Percentiles rank a stretch among this genome's conserved stretches.
These are phyloP conservation scores for Notolabrus celidotus DNA, from an alignment of 2,797 vertebrate species.

Conservation along the genomic window DNA sequence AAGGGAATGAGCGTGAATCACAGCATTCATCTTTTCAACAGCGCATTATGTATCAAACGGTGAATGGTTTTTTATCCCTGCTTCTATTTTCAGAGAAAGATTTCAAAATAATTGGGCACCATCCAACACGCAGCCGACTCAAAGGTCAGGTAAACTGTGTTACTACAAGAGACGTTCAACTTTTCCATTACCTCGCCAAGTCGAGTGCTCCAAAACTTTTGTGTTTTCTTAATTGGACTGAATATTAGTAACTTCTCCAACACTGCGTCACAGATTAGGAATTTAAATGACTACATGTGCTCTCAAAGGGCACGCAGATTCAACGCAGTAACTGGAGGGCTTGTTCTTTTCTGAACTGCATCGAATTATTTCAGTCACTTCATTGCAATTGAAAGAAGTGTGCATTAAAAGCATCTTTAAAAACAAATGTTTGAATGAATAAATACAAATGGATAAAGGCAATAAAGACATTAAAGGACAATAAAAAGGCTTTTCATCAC, in stretches of 20 bases:
- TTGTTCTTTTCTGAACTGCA: not conserved
- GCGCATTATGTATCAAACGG: not conserved
- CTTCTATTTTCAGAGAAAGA: constrained; percentile 42
- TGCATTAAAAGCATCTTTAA: no score
- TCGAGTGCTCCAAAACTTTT: not conserved
- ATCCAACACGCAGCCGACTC: constrained; percentile 1
- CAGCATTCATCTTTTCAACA: not conserved
- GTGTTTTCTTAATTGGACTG: not conserved
- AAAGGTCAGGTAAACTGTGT: constrained; percentile 59
- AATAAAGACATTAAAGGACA: no score
- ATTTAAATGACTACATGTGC: not conserved
- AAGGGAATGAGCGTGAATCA: constrained; percentile 19
- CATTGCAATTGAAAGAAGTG: not conserved
- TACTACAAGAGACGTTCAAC: constrained; percentile 2
- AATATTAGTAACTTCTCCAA: not conserved
- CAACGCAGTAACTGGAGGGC: constrained; percentile 2
- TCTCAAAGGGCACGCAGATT: not conserved
- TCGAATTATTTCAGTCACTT: not conserved
- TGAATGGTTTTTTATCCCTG: not conserved
- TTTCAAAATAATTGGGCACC: constrained; percentile 59
- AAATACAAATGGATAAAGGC: no score
- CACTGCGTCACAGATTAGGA: not conserved
- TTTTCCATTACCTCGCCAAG: constrained; percentile 5
- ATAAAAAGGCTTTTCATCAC: no score
- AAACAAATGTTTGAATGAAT: no score